A percentile compares a stretch with the other conserved stretches of the same genome.
Evolutionary conservation across 2,797 vertebrate species (phyloP).

Genomic region (Avahi laniger): DNA sequence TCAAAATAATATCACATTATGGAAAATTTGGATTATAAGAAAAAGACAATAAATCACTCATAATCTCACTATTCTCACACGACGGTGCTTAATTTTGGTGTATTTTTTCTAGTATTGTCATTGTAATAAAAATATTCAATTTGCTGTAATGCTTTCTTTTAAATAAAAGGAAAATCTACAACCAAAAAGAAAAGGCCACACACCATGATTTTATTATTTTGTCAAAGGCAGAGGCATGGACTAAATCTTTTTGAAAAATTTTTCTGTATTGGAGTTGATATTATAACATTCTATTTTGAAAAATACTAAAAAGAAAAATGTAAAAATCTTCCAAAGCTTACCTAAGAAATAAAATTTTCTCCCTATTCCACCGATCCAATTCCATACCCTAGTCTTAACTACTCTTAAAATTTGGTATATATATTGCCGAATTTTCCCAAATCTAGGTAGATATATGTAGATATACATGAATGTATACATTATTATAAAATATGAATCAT

Average conservation of each 20-base stretch:
- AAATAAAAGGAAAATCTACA: slow-evolving; percentile 32
- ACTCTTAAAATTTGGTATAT: not conserved
- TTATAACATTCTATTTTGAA: not conserved
- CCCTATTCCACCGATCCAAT: not conserved
- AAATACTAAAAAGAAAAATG: not conserved
- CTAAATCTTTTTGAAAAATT: not conserved
- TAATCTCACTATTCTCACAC: not conserved
- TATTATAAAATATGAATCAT: not conserved
- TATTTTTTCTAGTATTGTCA: not conserved
- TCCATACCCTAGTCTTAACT: not conserved
- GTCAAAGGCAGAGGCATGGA: not conserved
- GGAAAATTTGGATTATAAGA: not conserved
- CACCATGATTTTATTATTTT: slow-evolving; percentile 20
- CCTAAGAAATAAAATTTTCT: not conserved
- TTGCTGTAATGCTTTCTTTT: not conserved
- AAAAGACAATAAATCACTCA: not conserved
- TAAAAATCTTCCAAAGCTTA: not conserved
- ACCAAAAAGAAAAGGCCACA: not conserved
- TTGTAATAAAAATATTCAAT: not conserved
- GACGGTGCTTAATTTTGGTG: not conserved
- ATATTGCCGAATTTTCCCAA: not conserved
- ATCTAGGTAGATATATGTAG: not conserved
- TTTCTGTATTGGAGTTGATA: not conserved
- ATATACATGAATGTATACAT: not conserved
- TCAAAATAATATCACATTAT: not conserved